Percentiles rank a stretch among this genome's conserved stretches.
Conservation (phyloP, 2,797 vertebrate genomes). For the Propithecus perrieri region DNA sequence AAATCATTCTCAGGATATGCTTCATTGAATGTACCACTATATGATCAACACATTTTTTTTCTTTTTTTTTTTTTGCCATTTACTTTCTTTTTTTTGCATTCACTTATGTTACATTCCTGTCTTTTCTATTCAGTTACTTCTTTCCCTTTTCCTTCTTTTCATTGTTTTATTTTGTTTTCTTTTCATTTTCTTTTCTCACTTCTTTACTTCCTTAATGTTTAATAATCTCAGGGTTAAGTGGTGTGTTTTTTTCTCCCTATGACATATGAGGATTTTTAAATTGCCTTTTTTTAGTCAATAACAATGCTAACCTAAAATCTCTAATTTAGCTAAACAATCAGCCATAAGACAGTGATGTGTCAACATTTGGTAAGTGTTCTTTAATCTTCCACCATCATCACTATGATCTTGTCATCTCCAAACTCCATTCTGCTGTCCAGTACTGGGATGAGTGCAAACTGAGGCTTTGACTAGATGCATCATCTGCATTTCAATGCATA, state of each 20-base stretch:
- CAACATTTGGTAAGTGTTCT: background rate
- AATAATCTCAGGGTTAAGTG: background rate
- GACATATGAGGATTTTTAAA: background rate
- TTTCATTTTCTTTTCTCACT: background rate
- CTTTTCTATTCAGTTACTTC: background rate
- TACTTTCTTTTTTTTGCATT: background rate
- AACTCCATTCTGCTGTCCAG: background rate
- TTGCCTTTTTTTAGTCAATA: background rate
- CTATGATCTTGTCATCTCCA: background rate
- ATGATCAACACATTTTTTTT: background rate
- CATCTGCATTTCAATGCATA: background rate
- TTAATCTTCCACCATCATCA: background rate
- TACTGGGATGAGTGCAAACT: background rate
- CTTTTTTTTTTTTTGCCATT: background rate
- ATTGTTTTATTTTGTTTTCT: background rate
- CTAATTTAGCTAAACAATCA: background rate
- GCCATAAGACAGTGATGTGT: accelerated
- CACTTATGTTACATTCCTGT: background rate
- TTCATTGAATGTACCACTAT: background rate
- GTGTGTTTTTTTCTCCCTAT: background rate
- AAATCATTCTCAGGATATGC: background rate
- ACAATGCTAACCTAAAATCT: background rate
- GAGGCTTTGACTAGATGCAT: background rate
- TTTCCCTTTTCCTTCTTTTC: background rate
- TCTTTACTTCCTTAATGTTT: background rate